Conservation (phyloP, 2,113 vertebrate species). For the Pelecanoides urinatrix region DNA sequence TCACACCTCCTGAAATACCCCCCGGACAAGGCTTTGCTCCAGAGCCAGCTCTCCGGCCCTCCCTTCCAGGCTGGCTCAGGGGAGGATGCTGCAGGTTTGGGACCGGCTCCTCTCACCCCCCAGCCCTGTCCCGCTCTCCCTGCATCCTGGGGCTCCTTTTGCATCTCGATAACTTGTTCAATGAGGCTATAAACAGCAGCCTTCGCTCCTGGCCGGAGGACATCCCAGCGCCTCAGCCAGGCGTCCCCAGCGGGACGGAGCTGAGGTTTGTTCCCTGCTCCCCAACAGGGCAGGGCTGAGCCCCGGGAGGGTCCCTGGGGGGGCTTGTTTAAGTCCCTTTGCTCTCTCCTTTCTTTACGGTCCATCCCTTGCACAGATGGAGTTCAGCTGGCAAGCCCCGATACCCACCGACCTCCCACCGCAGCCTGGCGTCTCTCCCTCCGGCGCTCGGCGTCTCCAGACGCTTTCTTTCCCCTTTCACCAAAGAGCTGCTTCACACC, state of each 20-base stretch:
- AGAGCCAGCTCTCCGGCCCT: not conserved
- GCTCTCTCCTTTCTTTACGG: not conserved
- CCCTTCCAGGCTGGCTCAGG: not conserved
- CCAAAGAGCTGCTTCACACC: not conserved
- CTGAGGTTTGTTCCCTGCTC: not conserved
- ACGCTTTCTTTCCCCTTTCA: not conserved
- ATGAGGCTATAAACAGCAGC: not conserved
- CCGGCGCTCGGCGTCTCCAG: not conserved
- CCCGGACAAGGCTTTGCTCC: not conserved
- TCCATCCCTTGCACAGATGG: not conserved
- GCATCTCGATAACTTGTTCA: accelerated
- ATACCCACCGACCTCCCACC: not conserved
- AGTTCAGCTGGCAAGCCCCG: not conserved
- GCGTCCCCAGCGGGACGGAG: not conserved
- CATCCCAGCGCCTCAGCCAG: not conserved
- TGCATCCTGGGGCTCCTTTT: not conserved
- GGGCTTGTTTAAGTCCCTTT: not conserved
- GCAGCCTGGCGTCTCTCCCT: not conserved
- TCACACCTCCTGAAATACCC: not conserved
- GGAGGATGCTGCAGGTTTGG: not conserved
- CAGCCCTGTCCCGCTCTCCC: not conserved
- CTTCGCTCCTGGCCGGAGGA: not conserved
- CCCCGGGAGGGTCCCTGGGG: not conserved
- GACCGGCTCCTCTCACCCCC: not conserved
- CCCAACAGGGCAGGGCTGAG: not conserved